Conservation (phyloP, 2,113 vertebrate genomes). For the Rafetus swinhoei region DNA sequence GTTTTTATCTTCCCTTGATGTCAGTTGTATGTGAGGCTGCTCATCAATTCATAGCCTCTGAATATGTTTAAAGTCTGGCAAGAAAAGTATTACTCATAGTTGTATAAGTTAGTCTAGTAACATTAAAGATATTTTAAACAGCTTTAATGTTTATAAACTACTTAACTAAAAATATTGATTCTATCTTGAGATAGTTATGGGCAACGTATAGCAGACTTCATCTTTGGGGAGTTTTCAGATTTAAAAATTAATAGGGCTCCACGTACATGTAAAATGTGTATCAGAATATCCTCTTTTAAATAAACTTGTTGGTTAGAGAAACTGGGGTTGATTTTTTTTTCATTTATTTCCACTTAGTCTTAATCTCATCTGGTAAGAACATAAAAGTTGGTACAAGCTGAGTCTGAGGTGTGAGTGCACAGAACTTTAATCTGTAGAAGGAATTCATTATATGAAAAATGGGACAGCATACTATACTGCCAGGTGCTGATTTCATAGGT, state of each 20-base stretch:
- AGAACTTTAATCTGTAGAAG: constrained; percentile 49
- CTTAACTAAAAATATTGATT: neutral
- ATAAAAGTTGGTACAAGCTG: neutral
- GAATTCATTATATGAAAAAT: constrained; percentile 64
- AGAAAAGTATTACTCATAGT: neutral
- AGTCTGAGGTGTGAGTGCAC: constrained; percentile 47
- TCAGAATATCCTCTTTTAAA: neutral
- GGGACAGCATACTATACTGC: constrained; percentile 46
- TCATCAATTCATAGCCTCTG: neutral
- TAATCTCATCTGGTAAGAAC: neutral
- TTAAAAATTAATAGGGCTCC: neutral
- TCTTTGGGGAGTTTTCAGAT: neutral
- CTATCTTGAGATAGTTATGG: too few species aligned
- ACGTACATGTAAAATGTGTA: neutral
- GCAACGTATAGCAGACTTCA: too few species aligned
- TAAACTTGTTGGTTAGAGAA: neutral
- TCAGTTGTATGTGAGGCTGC: neutral
- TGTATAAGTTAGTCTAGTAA: neutral
- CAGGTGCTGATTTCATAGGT: constrained; percentile 44
- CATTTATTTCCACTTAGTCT: neutral
- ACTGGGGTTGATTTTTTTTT: neutral
- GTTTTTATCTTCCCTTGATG: neutral
- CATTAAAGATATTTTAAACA: neutral
- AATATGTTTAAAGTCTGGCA: neutral
- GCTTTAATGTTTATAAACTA: too few species aligned